Percentiles rank a stretch among this genome's conserved stretches.
phyloP scores from a whole-genome alignment of 2,888 invertebrate species.

The Andrena haemorrhoa region DNA sequence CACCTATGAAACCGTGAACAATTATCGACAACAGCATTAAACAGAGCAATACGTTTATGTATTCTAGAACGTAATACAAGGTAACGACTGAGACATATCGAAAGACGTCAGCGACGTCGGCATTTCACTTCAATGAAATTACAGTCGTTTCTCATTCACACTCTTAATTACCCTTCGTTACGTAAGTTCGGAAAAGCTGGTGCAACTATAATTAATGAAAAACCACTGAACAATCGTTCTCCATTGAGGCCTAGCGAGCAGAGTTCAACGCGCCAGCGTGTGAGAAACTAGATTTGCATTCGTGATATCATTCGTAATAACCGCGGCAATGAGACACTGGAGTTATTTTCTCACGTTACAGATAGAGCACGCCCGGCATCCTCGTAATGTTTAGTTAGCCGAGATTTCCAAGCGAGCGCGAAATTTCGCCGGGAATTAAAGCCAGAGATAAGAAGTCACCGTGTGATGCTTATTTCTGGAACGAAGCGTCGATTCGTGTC shows the following conservation, averaged over 20 bases:
- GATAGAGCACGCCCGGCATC: constrained; percentile 49
- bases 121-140: background rate
- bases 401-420: background rate
- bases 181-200: constrained; percentile 19
- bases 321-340: constrained; percentile 51
- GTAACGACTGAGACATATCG: background rate
- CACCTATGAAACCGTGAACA: background rate
- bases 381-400: constrained; percentile 11
- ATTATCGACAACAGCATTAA: background rate
- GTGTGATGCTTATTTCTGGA: background rate
- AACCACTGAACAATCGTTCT: background rate
- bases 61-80: constrained; percentile 1
- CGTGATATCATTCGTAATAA: constrained; percentile 49
- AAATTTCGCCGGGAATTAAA: background rate
- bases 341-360: constrained; percentile 69
- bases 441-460: background rate
- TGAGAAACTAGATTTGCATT: constrained; percentile 56
- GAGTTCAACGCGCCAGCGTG: constrained; percentile 44
- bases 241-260: constrained; percentile 7
- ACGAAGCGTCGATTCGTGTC: no score
- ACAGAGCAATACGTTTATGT: background rate
- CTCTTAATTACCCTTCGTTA: constrained; percentile 17
- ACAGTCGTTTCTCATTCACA: constrained; percentile 5
- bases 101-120: background rate
- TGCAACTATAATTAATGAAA: constrained; percentile 8